Conservation (phyloP, 2,113 vertebrate genomes). For the Lethenteron camtschaticum region DNA sequence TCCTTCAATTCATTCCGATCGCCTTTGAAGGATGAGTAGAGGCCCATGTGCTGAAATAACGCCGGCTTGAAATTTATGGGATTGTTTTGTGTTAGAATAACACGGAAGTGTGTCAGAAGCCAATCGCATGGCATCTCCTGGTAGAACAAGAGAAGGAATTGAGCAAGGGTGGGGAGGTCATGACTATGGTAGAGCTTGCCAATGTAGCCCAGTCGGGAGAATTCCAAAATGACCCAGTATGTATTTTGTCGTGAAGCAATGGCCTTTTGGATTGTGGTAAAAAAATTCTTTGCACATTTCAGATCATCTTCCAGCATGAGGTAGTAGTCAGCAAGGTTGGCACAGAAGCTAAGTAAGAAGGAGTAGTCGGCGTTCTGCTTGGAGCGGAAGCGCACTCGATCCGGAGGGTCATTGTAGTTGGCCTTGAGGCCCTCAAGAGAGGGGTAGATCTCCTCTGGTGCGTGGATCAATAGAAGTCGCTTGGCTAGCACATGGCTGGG, state of each 20-base stretch:
- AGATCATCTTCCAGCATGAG: slow-evolving; percentile 50
- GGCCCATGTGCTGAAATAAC: slow-evolving; percentile 40
- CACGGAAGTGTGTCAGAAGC: slow-evolving; percentile 37
- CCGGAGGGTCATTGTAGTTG: slow-evolving; percentile 24
- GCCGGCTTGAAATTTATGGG: slow-evolving; percentile 36
- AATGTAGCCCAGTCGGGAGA: slow-evolving; percentile 48
- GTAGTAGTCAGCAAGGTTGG: slow-evolving; percentile 40
- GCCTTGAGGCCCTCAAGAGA: slow-evolving; percentile 27
- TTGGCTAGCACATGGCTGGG: slow-evolving; percentile 19
- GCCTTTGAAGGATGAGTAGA: slow-evolving; percentile 32
- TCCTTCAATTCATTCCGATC: slow-evolving; percentile 33
- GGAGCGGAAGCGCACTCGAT: slow-evolving; percentile 37
- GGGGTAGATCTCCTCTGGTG: slow-evolving; percentile 21
- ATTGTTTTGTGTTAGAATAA: slow-evolving; percentile 31
- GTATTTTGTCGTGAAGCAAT: slow-evolving; percentile 15
- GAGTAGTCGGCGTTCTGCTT: slow-evolving; percentile 51
- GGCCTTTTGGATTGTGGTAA: slow-evolving; percentile 24
- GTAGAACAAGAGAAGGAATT: slow-evolving; percentile 53
- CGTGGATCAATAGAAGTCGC: slow-evolving; percentile 32
- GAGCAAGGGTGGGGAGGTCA: slow-evolving; percentile 31
- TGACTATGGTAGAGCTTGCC: slow-evolving; percentile 46
- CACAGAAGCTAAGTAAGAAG: slow-evolving; percentile 39
- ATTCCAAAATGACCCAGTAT: slow-evolving; percentile 46
- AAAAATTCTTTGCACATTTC: slow-evolving; percentile 25
- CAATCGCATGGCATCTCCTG: slow-evolving; percentile 52